Evolutionary conservation across 2,888 invertebrate species (phyloP), one percentile per base, ranked within the genome.

Genomic region (Blastobasis lacticolella): DNA sequence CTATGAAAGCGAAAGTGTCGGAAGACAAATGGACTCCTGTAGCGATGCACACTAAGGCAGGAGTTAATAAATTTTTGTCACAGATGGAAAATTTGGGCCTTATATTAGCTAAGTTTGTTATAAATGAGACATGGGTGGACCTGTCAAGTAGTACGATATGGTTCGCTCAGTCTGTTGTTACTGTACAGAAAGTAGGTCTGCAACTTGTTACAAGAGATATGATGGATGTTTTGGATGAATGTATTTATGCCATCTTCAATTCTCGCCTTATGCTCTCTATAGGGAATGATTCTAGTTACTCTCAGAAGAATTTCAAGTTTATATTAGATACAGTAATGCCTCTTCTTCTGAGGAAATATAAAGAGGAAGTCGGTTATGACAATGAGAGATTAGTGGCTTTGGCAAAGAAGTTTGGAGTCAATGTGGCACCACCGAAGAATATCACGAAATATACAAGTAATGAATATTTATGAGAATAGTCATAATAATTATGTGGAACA

Each of bases 11-110:
- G 52, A 90, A 91, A 65, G 90, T 93, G 5, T 80, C 91, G 50
- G 97, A 97, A 75, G 97, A 97, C 68, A 92, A 92, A 59, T 97
- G 97, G 96, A 92, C 93, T 41, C 95, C 95, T 0, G 91, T 92
- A 50, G 95, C 96, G 78, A 91, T 95, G 73, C 91, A 93, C 62
- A 93, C 93, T 6, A 93, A 93, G 78, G 90, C 90, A 23, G 92
- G 91, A 51, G 88, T 94, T 36, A 89, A 90, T 54, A 92, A 93
- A 73, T 93, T 92, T 71, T 77, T 94, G 58, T 89, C 90, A 55
- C 94, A 94, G 73, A 91, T 94, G 90, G 88, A 90, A 58, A 91
- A 90, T 58, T 86, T 93, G 71, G 94, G 94, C 58, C 86, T 95
- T 64, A 89, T 90, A 58, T 85, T 94, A 66, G 91, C 92, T 61